Evolutionary conservation across 2,888 invertebrate species (phyloP), one percentile per base, ranked within the genome.

Genomic region (Andrena minutula): DNA sequence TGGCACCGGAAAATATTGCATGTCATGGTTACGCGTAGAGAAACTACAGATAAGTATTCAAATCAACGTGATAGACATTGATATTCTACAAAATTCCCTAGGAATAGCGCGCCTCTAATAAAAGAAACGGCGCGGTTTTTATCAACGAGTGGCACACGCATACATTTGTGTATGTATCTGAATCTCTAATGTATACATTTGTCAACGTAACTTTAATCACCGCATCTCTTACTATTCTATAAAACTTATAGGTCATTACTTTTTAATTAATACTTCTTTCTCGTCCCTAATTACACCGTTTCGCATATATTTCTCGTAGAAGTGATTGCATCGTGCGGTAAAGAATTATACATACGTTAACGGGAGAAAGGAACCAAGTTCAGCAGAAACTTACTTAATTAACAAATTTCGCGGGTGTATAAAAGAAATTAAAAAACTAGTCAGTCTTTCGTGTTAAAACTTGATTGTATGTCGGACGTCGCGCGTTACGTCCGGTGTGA

Each of bases 1-100:
- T 79, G 79, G 78, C 80, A 80, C 72, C 23, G 53, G 68, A 73
- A 63, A 72, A 78, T 71, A 66, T 80, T 63, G 73, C 80, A 80
- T 73, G 41, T 78, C 26, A 28, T 49, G 32, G 58, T 60, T 60
- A 53, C 65, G 53, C 30, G n/a, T 58, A 53, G 41, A 32, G 60
- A 77, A 60, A 71, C 60, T 60, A 58, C 63, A n/a, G 51, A 49
- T 23, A 2, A 51, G 53, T 65, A 60, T 60, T n/a, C 8, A 49
- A 77, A 77, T 3, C 20, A 60, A 47, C 53, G 8, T 32, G 8
- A 16, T 65, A 51, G 65, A 63, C 30, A 5, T 71, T 28, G 0
- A 28, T 51, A 60, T 56, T 53, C 26, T 20, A 78, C n/a, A 56
- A 51, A 41, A 28, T 28, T 49, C 4, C 53, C 53, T 64, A 69